A percentile compares a stretch with the other conserved stretches of the same genome.
Evolutionary conservation across 2,888 invertebrate genomes (phyloP).

Genomic region (Nymphalis c-album): DNA sequence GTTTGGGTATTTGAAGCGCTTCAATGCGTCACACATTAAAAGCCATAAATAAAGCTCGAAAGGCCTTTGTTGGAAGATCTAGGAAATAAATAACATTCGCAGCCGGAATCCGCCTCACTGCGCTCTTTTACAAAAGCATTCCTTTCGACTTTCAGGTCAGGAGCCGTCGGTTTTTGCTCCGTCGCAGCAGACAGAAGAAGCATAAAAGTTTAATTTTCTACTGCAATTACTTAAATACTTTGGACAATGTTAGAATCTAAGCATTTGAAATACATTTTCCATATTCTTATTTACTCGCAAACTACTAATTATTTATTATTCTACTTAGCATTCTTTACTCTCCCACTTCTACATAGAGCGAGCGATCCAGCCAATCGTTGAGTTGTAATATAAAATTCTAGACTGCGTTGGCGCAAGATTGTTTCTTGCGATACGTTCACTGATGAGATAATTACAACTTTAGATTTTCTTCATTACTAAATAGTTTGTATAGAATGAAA

Average conservation of each 20-base stretch:
- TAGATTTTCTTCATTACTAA: too few species aligned
- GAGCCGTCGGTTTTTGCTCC: constrained; percentile 4
- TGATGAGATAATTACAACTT: too few species aligned
- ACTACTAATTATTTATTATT: too few species aligned
- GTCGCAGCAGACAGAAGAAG: not conserved
- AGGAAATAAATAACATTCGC: constrained; percentile 21
- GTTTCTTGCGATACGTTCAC: too few species aligned
- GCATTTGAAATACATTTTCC: not conserved
- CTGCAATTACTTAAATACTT: constrained; percentile 3
- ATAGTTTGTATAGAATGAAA: too few species aligned
- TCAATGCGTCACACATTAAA: constrained; percentile 1
- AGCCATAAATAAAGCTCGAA: constrained; percentile 5
- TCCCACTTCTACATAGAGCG: too few species aligned
- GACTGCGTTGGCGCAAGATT: too few species aligned
- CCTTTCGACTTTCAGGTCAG: constrained; percentile 7
- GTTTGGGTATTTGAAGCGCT: not conserved
- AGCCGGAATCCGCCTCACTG: constrained; percentile 9
- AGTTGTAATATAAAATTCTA: too few species aligned
- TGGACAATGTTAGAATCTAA: not conserved
- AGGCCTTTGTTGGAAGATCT: constrained; percentile 9
- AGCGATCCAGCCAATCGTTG: too few species aligned
- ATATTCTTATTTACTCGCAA: not conserved
- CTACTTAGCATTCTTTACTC: too few species aligned
- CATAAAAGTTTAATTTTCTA: not conserved
- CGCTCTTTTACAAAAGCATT: constrained; percentile 10